A percentile compares a stretch with the other conserved stretches of the same genome.
Evolutionary conservation across 2,113 vertebrate species (phyloP).

Genomic region (Pipra filicauda): DNA sequence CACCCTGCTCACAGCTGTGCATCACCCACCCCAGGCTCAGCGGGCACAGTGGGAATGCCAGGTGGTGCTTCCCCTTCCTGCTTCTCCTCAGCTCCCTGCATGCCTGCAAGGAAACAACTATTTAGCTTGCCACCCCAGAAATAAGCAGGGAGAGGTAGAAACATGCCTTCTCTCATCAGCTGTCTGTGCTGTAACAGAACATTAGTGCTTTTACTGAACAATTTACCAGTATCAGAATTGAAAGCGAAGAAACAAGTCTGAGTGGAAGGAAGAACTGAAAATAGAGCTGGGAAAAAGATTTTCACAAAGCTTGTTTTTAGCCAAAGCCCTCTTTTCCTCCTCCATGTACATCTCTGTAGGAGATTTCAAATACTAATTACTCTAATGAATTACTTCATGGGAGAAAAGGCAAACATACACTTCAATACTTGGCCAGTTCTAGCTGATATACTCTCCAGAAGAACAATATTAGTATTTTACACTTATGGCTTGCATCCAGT

Average conservation of each 20-base stretch:
- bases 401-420: slow-evolving; percentile 4
- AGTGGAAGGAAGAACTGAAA: background rate
- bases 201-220: background rate
- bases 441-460: background rate
- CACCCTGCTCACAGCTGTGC: background rate
- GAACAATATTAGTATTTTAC: slow-evolving; percentile 25
- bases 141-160: background rate
- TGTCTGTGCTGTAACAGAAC: background rate
- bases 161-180: background rate
- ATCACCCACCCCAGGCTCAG: background rate
- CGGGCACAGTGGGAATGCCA: accelerated
- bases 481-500: background rate
- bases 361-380: slow-evolving; percentile 24
- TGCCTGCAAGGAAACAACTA: background rate
- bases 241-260: background rate
- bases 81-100: background rate
- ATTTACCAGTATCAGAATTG: background rate
- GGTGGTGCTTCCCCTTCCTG: background rate
- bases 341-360: background rate
- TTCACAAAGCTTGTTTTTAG: background rate
- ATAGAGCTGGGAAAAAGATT: slow-evolving; percentile 1
- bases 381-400: slow-evolving; percentile 13
- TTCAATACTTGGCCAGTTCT: slow-evolving; percentile 15
- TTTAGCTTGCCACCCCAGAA: background rate
- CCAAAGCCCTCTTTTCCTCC: background rate